phyloP scores from a whole-genome alignment of 2,113 vertebrate genomes.

The Eolophus roseicapilla region DNA sequence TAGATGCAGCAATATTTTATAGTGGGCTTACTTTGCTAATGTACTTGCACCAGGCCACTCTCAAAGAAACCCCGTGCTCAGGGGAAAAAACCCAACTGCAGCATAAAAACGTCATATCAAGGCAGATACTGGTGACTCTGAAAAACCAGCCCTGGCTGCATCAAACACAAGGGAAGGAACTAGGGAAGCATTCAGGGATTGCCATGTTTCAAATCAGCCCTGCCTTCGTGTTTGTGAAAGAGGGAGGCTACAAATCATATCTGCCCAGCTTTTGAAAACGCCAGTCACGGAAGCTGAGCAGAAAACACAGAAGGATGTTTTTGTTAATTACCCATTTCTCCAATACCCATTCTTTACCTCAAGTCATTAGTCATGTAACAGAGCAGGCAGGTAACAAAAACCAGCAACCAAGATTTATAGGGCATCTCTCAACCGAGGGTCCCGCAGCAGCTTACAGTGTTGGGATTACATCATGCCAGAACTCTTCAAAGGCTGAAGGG shows the following conservation, averaged over 20 bases:
- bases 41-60: constrained; percentile 45
- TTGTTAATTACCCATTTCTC: constrained; percentile 52
- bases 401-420: not conserved
- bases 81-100: not conserved
- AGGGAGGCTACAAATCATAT: constrained; percentile 41
- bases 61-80: constrained; percentile 5
- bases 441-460: not conserved
- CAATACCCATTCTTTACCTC: constrained; percentile 49
- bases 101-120: constrained; percentile 14
- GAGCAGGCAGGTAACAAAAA: constrained; percentile 45
- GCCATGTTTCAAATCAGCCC: not conserved
- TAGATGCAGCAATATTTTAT: constrained; percentile 52
- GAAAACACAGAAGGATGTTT: constrained; percentile 61
- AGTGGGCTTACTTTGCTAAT: constrained; percentile 63
- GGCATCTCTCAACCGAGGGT: constrained; percentile 27
- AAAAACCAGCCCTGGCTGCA: not conserved
- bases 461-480: constrained; percentile 50
- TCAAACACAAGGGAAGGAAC: not conserved
- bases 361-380: constrained; percentile 46
- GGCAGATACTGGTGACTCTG: not conserved
- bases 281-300: constrained; percentile 58
- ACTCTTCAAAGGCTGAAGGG: constrained; percentile 32
- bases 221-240: not conserved
- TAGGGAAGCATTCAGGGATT: not conserved
- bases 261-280: not conserved